Evolutionary conservation across 2,113 vertebrate genomes (phyloP), one percentile per base, ranked within the genome.

Genomic region (Amazona guildingii): DNA sequence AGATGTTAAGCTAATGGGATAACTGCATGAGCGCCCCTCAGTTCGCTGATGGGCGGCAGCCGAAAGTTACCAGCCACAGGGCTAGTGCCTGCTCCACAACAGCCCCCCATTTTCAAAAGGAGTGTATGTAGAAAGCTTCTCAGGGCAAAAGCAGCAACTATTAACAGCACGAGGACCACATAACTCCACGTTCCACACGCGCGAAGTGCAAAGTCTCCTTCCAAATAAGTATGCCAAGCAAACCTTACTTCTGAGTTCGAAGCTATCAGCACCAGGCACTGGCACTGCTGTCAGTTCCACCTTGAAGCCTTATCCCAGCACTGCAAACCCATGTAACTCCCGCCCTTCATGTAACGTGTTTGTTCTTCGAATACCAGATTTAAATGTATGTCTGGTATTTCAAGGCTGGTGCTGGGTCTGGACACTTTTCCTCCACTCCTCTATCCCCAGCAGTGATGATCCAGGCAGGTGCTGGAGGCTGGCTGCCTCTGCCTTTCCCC

Each of bases 1-100:
- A 94, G 81, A 83, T 81, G 86, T n/a, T 9, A 31, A 46, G 72
- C 84, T 91, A 19, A 92, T 37, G 90, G 90, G 86, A 66, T 94
- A 46, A 78, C 43, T 13, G 91, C 17, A 25, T 4, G 10, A 54
- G 74, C 4, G 0, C 73, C 51, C 86, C 93, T 55, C 11, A 1
- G 57, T 5, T 52, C 4, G 17, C 24, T 0, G 78, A 25, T 3
- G 64, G 19, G 27, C 7, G 11, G 68, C 49, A 21, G 41, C 31
- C 43, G 59, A 4, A 55, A 41, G 23, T 7, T 16, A 10, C 5
- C 41, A 18, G 83, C 43, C 83, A 6, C 0, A 0, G 54, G 72
- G 33, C 3, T 0, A 31, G 35, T 1, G 33, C 29, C 66, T 2
- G 48, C 87, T 29, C 66, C 46, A 4, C 15, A 3, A 6, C 17